Conservation (phyloP, 1,140 invertebrate genomes). For the Pogonus chalceus region DNA sequence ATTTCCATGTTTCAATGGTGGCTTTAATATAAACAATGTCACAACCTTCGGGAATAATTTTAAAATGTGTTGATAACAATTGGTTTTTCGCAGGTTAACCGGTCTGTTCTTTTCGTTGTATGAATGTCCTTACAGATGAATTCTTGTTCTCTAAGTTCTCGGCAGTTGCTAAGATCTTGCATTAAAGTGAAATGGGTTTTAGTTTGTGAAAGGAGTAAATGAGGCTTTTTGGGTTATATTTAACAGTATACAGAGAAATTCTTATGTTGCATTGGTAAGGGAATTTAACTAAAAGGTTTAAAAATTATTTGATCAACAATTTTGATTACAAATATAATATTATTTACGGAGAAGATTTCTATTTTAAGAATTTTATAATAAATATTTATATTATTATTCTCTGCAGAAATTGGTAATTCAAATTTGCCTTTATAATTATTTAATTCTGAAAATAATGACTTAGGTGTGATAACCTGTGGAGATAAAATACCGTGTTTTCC, state of each 20-base stretch:
- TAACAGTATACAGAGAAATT: slow-evolving; percentile 11
- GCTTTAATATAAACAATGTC: too few species aligned
- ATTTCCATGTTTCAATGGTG: too few species aligned
- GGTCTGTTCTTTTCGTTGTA: too few species aligned
- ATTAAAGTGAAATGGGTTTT: too few species aligned
- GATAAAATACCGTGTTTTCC: slow-evolving; percentile 24
- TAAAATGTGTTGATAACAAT: too few species aligned
- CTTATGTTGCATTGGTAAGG: slow-evolving; percentile 11
- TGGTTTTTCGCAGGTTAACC: too few species aligned
- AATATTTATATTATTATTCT: slow-evolving; percentile 10
- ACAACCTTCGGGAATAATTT: too few species aligned
- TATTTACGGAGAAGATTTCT: slow-evolving; percentile 4
- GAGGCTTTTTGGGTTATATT: slow-evolving; percentile 11
- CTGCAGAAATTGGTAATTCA: slow-evolving; percentile 9
- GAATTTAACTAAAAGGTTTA: slow-evolving; percentile 15
- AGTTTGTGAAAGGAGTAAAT: too few species aligned
- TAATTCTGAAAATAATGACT: slow-evolving; percentile 22
- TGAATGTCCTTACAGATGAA: too few species aligned
- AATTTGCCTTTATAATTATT: slow-evolving; percentile 17
- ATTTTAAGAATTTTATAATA: slow-evolving; percentile 13
- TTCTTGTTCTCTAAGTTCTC: too few species aligned
- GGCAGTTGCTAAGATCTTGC: too few species aligned
- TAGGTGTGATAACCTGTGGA: slow-evolving; percentile 23
- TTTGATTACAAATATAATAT: slow-evolving; percentile 13
- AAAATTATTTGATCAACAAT: slow-evolving; percentile 9